These are phyloP conservation scores for Ceratitis capitata DNA, from an alignment of 1,140 invertebrate genomes.

Conservation along the genomic window DNA sequence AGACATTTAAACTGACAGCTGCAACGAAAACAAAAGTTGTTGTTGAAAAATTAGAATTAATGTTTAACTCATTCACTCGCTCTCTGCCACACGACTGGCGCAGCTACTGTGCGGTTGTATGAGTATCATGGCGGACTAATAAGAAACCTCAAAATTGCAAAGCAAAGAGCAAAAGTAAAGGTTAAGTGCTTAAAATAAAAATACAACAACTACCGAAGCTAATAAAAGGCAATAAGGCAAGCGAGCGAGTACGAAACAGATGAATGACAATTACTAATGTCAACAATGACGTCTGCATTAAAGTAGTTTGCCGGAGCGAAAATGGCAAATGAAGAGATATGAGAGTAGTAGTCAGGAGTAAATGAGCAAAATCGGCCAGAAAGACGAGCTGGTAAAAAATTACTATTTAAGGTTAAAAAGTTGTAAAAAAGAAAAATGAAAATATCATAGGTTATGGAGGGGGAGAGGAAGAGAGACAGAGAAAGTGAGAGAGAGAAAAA, in stretches of 20 bases:
- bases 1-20: conserved; percentile 35
- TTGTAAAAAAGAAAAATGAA: too few species aligned
- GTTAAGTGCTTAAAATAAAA: conserved; percentile 34
- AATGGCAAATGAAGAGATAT: too few species aligned
- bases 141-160: background rate
- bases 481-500: too few species aligned
- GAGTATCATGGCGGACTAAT: background rate
- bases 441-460: too few species aligned
- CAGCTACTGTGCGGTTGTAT: background rate
- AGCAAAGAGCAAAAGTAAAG: background rate
- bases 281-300: conserved; percentile 37
- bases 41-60: conserved; percentile 36
- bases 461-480: too few species aligned
- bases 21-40: conserved; percentile 38
- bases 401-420: too few species aligned
- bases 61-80: too few species aligned
- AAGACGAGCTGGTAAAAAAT: too few species aligned
- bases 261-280: conserved; percentile 37
- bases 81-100: too few species aligned
- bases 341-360: background rate
- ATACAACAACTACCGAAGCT: background rate
- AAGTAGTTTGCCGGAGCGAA: background rate
- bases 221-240: conserved; percentile 24
- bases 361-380: background rate
- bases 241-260: conserved; percentile 7